Evolutionary conservation across 2,113 vertebrate species (phyloP).

Genomic region (Actenoides hombroni): DNA sequence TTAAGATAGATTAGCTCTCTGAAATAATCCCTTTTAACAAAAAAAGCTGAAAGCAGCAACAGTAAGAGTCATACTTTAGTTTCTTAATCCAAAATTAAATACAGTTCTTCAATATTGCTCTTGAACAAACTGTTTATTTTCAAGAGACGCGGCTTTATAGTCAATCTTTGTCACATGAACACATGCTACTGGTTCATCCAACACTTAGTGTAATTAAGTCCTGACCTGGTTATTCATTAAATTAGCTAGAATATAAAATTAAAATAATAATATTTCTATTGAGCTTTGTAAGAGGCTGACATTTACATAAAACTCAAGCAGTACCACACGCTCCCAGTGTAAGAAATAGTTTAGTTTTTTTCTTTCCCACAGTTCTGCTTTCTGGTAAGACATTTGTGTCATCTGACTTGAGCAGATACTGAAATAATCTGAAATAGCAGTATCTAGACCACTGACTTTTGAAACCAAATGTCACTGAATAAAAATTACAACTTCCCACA

Average conservation of each 20-base stretch:
- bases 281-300: background rate
- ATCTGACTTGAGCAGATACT: background rate
- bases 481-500: background rate
- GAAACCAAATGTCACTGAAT: background rate
- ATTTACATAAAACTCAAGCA: constrained; percentile 10
- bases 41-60: background rate
- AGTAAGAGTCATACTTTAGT: background rate
- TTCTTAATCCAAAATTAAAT: constrained; percentile 11
- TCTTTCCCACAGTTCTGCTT: background rate
- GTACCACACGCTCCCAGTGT: background rate
- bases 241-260: background rate
- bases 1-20: background rate
- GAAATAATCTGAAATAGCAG: background rate
- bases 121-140: background rate
- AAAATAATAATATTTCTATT: constrained; percentile 4
- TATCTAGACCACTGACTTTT: background rate
- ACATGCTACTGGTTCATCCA: background rate
- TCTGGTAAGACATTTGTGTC: background rate
- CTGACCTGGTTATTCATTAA: constrained; percentile 26
- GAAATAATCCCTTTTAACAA: background rate
- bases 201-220: background rate
- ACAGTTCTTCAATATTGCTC: background rate
- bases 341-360: background rate
- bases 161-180: background rate
- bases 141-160: background rate